Evolutionary conservation across 92 coral and sea anemone genomes (phyloP).

Genomic region (Palythoa grandiflora): DNA sequence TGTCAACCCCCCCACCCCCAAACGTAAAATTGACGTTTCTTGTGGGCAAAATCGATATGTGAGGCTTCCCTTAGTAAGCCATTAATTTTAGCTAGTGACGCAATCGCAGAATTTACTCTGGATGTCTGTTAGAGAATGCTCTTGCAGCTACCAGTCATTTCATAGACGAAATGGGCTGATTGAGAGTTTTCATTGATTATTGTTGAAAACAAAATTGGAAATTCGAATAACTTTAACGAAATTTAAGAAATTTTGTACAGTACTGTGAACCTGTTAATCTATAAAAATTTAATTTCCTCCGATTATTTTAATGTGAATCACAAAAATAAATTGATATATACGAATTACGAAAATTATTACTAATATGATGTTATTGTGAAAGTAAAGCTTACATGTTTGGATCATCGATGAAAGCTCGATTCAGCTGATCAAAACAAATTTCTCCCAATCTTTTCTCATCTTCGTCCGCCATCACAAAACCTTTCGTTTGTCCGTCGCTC

Average conservation of each 20-base stretch:
- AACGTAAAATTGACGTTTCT: too few species aligned
- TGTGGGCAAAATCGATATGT: too few species aligned
- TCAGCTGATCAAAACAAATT: conserved; percentile 74
- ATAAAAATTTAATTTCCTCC: conserved; percentile 25
- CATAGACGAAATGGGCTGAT: not conserved
- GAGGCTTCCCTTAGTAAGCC: too few species aligned
- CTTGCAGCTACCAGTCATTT: not conserved
- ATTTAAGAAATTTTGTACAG: not conserved
- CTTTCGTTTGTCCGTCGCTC: conserved; percentile 32
- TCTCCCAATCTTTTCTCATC: conserved; percentile 60
- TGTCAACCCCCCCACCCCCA: too few species aligned
- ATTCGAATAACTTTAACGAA: too few species aligned
- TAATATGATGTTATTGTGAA: not conserved
- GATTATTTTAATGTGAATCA: not conserved
- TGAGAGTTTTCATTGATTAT: not conserved
- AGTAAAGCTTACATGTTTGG: conserved; percentile 80
- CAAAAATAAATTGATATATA: not conserved
- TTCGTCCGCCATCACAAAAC: conserved; percentile 72
- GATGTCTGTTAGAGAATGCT: not conserved
- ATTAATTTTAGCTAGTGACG: not conserved
- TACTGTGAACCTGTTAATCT: not conserved
- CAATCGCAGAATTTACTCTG: not conserved
- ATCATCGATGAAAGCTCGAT: conserved; percentile 75
- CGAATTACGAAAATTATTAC: not conserved
- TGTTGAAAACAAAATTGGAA: not conserved